Base-by-base conservation (phyloP, 2,797 vertebrate genomes). In the Furcifer pardalis region DNA sequence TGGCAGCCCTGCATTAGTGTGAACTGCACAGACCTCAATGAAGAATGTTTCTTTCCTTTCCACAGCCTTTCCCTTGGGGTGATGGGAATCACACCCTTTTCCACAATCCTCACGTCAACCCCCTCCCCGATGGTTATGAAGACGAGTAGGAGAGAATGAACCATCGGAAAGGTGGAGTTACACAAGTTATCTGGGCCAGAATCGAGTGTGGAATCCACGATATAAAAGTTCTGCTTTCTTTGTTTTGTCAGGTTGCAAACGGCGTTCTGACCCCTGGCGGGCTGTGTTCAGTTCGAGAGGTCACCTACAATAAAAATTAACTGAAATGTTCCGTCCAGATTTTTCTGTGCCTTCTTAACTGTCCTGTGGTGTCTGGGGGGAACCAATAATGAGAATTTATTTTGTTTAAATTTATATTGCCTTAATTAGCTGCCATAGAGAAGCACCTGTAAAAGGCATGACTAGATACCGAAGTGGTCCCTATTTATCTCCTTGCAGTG, bases 31-130 rank as follows among this genome's bases (percentile, higher is more conserved):
- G n/a, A n/a, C n/a, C n/a, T n/a, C n/a, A n/a, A n/a, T n/a, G n/a
- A n/a, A n/a, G n/a, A n/a, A n/a, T n/a, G n/a, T n/a, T n/a, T 59
- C 3, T 90, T 10, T 94, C 94, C 59, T 81, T 83, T 92, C 77
- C 65, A 79, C 95, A 99, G 98, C 97, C 96, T 88, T 99, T 99
- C 84, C 98, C 98, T 2, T 99, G 98, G 99, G 98, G 98, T 83
- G 98, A 99, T 37, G 99, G 98, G 52, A 96, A 94, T 92, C 97
- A 97, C 90, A 85, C 73, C 25, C 95, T 99, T 5, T 99, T 99
- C 95, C 98, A 99, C 95, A 99, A 99, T 84, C 0, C 96, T 1
- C 97, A 97, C 0, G 0, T 92, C 88, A 99, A 99, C 6, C 5
- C 98, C 37, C 98, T 99, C 78, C 98, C 99, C 35, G 96, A 95